Conservation (phyloP, 2,888 invertebrate genomes). For the Papilio protenor region DNA sequence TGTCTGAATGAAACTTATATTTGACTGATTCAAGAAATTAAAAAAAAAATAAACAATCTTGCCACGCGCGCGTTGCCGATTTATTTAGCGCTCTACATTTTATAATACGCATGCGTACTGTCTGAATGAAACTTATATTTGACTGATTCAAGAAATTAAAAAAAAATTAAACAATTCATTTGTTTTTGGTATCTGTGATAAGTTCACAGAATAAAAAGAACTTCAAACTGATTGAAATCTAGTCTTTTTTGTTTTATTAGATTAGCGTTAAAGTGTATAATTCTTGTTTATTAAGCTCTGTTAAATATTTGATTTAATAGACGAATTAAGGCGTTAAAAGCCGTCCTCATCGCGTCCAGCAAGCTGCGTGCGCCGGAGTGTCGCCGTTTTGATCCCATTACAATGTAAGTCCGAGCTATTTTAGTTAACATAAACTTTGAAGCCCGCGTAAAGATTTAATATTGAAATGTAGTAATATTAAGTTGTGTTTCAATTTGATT, state of each 20-base stretch:
- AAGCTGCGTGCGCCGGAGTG: slow-evolving; percentile 15
- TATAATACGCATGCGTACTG: slow-evolving; percentile 14
- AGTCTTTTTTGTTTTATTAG: too few species aligned
- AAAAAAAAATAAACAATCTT: background rate
- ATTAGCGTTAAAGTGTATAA: background rate
- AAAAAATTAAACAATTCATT: background rate
- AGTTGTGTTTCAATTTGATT: background rate
- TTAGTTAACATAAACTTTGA: slow-evolving; percentile 25
- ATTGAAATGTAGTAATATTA: background rate
- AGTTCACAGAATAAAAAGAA: background rate
- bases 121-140: slow-evolving; percentile 25
- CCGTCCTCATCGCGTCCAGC: background rate
- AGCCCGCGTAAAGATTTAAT: background rate
- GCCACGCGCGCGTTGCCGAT: too few species aligned
- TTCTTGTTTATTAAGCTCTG: background rate
- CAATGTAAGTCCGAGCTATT: slow-evolving; percentile 32
- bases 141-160: background rate
- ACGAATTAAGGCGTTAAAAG: slow-evolving; percentile 5
- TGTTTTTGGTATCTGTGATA: background rate
- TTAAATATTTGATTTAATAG: slow-evolving; percentile 22
- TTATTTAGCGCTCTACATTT: slow-evolving; percentile 35
- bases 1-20: slow-evolving; percentile 25
- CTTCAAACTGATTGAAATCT: background rate
- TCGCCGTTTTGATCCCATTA: slow-evolving; percentile 31
- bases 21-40: background rate